These are phyloP conservation scores for Meiosimyza decipiens DNA, from an alignment of 2,888 invertebrate genomes.

Conservation along the genomic window DNA sequence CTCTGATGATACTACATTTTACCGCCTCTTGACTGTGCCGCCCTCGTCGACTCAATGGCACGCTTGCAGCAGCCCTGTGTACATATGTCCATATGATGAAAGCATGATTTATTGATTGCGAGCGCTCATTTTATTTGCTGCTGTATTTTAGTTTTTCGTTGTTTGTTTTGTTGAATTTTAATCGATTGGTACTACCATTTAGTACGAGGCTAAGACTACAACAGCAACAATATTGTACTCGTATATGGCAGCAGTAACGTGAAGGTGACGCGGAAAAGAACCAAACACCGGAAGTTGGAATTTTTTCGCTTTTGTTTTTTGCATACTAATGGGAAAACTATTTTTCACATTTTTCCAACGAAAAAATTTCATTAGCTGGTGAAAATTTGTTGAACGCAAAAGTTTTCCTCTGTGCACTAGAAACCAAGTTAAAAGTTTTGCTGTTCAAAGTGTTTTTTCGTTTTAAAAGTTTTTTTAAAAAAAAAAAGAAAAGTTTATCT, in stretches of 20 bases:
- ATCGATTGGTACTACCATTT: background rate
- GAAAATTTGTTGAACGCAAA: conserved; percentile 6
- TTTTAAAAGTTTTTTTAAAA: no score
- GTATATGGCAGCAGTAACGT: background rate
- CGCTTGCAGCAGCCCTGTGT: no score
- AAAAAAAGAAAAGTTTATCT: background rate
- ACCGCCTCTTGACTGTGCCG: no score
- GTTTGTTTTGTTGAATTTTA: no score
- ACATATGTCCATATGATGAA: no score
- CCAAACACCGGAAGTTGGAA: conserved; percentile 9
- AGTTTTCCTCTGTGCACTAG: background rate
- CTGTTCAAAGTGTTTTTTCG: background rate
- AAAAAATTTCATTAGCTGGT: conserved; percentile 9
- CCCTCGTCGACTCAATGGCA: no score
- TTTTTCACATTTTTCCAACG: conserved; percentile 11
- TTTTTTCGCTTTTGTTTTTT: background rate
- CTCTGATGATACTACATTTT: no score
- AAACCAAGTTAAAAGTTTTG: conserved; percentile 1
- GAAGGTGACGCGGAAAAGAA: conserved; percentile 20
- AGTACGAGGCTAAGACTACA: conserved; percentile 7
- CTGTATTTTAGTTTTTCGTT: no score
- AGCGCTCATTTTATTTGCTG: no score
- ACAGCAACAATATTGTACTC: no score
- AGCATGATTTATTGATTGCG: no score
- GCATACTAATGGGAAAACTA: background rate